Evolutionary conservation across 2,888 invertebrate genomes (phyloP).

Genomic region (Ischnura elegans): DNA sequence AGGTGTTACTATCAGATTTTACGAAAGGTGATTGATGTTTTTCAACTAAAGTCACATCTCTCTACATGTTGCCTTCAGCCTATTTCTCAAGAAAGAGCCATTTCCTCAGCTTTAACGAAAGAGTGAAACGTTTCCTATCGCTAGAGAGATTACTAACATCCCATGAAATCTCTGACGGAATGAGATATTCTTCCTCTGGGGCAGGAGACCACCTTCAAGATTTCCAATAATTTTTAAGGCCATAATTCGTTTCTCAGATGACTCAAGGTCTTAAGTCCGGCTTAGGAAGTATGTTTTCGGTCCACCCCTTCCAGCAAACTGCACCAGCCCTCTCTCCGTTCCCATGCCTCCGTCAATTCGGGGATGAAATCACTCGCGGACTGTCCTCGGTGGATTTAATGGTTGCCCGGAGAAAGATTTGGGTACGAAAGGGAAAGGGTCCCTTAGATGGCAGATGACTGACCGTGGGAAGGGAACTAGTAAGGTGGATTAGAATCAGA

Average conservation of each 20-base stretch:
- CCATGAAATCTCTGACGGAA: neutral
- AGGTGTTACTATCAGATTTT: too few relatives aligned
- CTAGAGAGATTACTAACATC: neutral
- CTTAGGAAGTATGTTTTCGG: neutral
- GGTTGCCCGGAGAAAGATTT: slow-evolving; percentile 3
- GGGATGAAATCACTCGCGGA: neutral
- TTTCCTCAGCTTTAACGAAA: neutral
- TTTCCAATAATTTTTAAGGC: neutral
- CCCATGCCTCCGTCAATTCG: neutral
- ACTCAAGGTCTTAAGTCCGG: slow-evolving; percentile 31
- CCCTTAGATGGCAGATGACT: neutral
- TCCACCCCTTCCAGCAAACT: neutral
- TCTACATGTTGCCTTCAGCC: too few relatives aligned
- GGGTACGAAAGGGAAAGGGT: neutral
- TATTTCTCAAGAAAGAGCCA: too few relatives aligned
- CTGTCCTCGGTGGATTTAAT: slow-evolving; percentile 15
- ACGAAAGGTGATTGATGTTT: too few relatives aligned
- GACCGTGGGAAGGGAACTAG: neutral
- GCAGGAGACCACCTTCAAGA: neutral
- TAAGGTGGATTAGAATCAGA: too few relatives aligned
- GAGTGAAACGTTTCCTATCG: neutral
- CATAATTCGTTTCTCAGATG: neutral
- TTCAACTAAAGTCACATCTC: too few relatives aligned
- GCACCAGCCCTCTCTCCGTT: neutral
- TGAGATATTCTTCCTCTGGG: neutral